Conservation (phyloP, 2,888 invertebrate genomes). For the Ischnus inquisitorius region DNA sequence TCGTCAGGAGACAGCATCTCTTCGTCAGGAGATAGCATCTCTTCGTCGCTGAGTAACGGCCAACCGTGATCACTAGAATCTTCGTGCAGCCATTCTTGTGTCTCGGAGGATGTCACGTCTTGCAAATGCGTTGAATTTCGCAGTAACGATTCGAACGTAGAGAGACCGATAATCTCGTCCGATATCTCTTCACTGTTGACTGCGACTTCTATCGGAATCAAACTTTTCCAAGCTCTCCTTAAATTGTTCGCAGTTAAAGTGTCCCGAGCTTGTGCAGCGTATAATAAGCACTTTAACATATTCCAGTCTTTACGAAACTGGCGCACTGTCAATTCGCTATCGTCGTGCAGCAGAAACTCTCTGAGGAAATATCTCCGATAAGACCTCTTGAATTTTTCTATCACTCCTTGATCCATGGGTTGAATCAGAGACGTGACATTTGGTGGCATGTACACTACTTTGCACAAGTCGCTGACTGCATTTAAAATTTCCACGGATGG, state of each 20-base stretch:
- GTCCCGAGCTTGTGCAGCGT: slow-evolving; percentile 12
- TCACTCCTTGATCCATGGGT: slow-evolving; percentile 58
- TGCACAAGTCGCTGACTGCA: slow-evolving; percentile 4
- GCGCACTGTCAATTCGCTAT: no score
- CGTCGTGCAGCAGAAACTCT: no score
- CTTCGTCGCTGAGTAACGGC: no score
- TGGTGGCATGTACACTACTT: slow-evolving; percentile 49
- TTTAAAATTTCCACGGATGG: no score
- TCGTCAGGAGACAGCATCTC: no score
- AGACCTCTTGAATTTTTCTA: slow-evolving; percentile 35
- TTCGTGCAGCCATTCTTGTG: not conserved
- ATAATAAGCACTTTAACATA: no score
- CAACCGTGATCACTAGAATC: no score
- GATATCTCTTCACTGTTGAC: not conserved
- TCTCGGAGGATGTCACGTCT: no score
- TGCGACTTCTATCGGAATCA: not conserved
- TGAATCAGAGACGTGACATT: slow-evolving; percentile 53
- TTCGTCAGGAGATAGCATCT: no score
- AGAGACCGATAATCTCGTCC: no score
- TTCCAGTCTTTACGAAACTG: no score
- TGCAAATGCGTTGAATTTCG: no score
- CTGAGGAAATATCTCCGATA: slow-evolving; percentile 26
- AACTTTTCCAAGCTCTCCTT: slow-evolving; percentile 15
- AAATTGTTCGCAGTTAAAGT: not conserved
- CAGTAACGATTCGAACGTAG: not conserved